Percentiles rank a stretch among this genome's conserved stretches.
Conservation (phyloP, 2,888 invertebrate species). For the Oscheius sp. region DNA sequence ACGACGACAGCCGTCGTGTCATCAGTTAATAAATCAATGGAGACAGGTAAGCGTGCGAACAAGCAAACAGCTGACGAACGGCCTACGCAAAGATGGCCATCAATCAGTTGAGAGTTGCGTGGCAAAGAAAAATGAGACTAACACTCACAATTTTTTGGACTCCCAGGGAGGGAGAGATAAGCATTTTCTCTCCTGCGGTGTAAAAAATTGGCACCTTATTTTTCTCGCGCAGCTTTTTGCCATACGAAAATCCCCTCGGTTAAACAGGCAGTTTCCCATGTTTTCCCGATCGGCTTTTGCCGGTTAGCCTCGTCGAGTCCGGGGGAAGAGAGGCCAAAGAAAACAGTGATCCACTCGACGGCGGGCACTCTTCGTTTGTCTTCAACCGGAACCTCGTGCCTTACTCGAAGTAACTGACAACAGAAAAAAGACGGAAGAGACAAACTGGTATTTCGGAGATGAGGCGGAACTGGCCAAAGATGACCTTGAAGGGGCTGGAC, state of each 20-base stretch:
- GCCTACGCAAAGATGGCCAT: slow-evolving; percentile 8
- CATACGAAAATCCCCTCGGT: too few relatives aligned
- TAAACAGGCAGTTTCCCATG: too few relatives aligned
- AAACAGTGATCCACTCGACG: slow-evolving; percentile 24
- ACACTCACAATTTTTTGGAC: not conserved
- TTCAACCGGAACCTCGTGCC: not conserved
- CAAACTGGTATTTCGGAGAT: not conserved
- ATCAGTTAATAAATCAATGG: slow-evolving; percentile 21
- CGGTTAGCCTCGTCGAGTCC: too few relatives aligned
- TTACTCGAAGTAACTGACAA: not conserved
- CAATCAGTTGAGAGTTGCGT: slow-evolving; percentile 1
- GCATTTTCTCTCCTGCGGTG: too few relatives aligned
- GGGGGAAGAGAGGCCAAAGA: slow-evolving; percentile 2
- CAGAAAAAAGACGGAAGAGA: slow-evolving; percentile 1
- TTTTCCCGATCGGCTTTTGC: too few relatives aligned
- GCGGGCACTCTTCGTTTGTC: slow-evolving; percentile 11
- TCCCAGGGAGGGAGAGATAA: too few relatives aligned
- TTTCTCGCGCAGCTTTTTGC: too few relatives aligned
- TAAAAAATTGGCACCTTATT: too few relatives aligned
- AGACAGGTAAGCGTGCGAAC: slow-evolving; percentile 12
- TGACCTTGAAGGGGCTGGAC: too few relatives aligned
- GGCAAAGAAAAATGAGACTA: slow-evolving; percentile 3
- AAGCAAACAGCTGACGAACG: slow-evolving; percentile 26
- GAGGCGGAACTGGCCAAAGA: too few relatives aligned
- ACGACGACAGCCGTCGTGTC: not conserved